Conservation (phyloP, 2,888 invertebrate species). For the Petrolisthes manimaculis region DNA sequence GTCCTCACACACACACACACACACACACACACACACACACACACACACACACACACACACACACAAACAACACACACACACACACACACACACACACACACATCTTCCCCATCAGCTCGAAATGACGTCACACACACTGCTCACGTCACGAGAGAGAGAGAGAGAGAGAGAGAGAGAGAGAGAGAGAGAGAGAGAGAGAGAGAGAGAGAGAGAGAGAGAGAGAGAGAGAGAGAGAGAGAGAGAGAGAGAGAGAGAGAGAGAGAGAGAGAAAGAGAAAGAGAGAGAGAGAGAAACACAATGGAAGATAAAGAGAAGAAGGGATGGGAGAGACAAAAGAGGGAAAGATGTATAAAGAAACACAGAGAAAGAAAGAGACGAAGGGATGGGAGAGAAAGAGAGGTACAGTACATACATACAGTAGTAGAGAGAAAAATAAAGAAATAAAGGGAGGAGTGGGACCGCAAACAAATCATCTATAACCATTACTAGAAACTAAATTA, state of each 20-base stretch:
- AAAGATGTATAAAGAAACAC: neutral
- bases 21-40: slow-evolving; percentile 13
- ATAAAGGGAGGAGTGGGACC: slow-evolving; percentile 18
- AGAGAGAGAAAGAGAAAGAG: neutral
- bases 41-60: slow-evolving; percentile 11
- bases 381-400: neutral
- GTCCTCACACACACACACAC: slow-evolving; percentile 13
- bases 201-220: neutral
- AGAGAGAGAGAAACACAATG: neutral
- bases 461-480: slow-evolving; percentile 55
- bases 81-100: too few species aligned
- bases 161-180: too few species aligned
- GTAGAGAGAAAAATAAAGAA: slow-evolving; percentile 8
- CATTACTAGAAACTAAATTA: slow-evolving; percentile 57
- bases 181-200: neutral
- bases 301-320: too few species aligned
- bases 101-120: neutral
- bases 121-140: neutral
- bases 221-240: too few species aligned
- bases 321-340: neutral
- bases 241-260: neutral
- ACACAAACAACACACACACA: too few species aligned
- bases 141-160: too few species aligned
- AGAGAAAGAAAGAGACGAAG: neutral
- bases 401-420: neutral